These are phyloP conservation scores for Phyto melanocephala DNA, from an alignment of 2,888 invertebrate genomes.

Conservation along the genomic window DNA sequence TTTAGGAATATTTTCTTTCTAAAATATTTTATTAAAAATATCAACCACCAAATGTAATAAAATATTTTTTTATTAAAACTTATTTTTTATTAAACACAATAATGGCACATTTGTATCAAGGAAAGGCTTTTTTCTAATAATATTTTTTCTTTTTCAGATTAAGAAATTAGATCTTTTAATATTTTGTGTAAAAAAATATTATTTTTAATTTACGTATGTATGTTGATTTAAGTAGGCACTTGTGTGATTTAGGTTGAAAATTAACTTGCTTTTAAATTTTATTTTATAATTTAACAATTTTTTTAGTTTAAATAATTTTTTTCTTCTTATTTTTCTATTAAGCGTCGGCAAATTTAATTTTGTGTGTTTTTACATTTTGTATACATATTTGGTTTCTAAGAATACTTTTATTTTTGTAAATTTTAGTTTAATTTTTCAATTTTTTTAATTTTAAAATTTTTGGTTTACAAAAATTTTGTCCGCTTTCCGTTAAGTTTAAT, in stretches of 20 bases:
- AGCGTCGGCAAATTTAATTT: constrained; percentile 49
- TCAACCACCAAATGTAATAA: constrained; percentile 7
- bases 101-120: constrained; percentile 44
- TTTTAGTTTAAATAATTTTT: background rate
- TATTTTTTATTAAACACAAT: background rate
- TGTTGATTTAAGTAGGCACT: background rate
- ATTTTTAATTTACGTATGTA: background rate
- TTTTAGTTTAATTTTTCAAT: background rate
- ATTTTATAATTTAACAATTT: background rate
- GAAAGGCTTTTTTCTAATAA: background rate
- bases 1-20: constrained; percentile 17
- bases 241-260: background rate
- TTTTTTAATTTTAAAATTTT: background rate
- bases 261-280: background rate
- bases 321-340: constrained; percentile 16
- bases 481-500: constrained; percentile 14
- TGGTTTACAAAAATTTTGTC: constrained; percentile 5
- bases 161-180: no score
- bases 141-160: background rate
- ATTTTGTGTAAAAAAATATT: background rate
- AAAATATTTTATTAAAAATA: background rate
- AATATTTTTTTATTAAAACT: no score
- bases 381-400: background rate
- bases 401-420: background rate
- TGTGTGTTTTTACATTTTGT: background rate